Conservation (phyloP, 2,113 vertebrate species). For the Onychostoma macrolepis region DNA sequence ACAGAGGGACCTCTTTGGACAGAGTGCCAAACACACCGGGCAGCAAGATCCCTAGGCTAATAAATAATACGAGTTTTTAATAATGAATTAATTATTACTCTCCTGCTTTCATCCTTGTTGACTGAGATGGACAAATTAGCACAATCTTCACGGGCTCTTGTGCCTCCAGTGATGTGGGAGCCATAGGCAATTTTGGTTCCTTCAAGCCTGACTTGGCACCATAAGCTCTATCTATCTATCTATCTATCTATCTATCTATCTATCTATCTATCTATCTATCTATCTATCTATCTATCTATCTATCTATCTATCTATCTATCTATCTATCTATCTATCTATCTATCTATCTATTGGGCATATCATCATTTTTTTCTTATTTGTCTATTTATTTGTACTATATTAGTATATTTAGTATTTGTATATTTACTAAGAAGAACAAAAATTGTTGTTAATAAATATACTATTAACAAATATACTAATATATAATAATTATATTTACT, state of each 20-base stretch:
- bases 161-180: constrained; percentile 1
- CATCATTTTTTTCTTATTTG: too few relatives aligned
- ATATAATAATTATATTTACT: too few relatives aligned
- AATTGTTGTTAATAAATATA: background rate
- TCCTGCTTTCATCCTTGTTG: constrained; percentile 69
- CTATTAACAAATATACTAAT: background rate
- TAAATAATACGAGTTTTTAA: constrained; percentile 81
- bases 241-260: too few relatives aligned
- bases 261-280: too few relatives aligned
- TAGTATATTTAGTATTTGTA: background rate
- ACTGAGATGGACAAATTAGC: constrained; percentile 73
- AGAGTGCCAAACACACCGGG: constrained; percentile 68
- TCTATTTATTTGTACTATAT: background rate
- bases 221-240: background rate
- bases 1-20: constrained; percentile 68
- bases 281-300: too few relatives aligned
- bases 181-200: constrained; percentile 18
- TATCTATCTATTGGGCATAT: too few relatives aligned
- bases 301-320: too few relatives aligned
- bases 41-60: constrained; percentile 68
- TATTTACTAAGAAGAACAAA: background rate
- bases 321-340: too few relatives aligned
- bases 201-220: constrained; percentile 22
- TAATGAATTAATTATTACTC: constrained; percentile 81
- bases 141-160: constrained; percentile 36